Base-by-base conservation (phyloP, 2,113 vertebrate species). In the Taurulus bubalis region DNA sequence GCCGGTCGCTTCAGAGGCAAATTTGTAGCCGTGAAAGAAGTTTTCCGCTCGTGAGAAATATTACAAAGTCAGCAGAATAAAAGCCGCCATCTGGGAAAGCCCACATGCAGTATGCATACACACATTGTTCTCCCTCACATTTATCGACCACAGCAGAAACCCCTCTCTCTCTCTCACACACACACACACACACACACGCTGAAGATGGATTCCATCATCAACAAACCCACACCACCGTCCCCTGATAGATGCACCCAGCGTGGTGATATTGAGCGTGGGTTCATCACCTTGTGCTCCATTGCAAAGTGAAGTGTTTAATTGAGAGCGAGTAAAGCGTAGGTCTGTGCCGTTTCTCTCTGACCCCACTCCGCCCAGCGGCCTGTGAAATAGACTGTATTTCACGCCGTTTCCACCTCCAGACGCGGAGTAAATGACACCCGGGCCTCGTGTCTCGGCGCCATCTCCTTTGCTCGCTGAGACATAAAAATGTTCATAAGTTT, bases 341-440 rank as follows among this genome's bases (percentile, higher is more conserved):
- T 64, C 64, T 80, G 47, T 75, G 77, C 56, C 55, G 14, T 42
- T 42, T 42, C 14, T 42, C 2, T 6, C 53, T 58, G 71, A 71
- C 79, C 75, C 73, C 34, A 26, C 84, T 82, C 83, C 83, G 77
- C 59, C 73, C 82, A 89, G 68, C 66, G 6, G 85, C 83, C 78
- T 93, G 86, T 91, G 84, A 91, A 91, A 93, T 91, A 72, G 83
- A 75, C 75, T 88, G 45, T 58, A 89, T 90, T 90, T 90, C 76
- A 87, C 32, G 69, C 72, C 67, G 66, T 85, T 89, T 88, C 82
- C 84, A 36, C 75, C 58, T 6, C 40, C 72, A 80, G 74, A 78
- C 72, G 32, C 69, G 69, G 75, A 77, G 76, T 47, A 86, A 86
- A 88, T 87, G 67, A 73, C 75, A 85, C 14, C 71, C 12, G 20